Evolutionary conservation across 2,888 invertebrate species (phyloP).

Genomic region (Exephanes ischioxanthus): DNA sequence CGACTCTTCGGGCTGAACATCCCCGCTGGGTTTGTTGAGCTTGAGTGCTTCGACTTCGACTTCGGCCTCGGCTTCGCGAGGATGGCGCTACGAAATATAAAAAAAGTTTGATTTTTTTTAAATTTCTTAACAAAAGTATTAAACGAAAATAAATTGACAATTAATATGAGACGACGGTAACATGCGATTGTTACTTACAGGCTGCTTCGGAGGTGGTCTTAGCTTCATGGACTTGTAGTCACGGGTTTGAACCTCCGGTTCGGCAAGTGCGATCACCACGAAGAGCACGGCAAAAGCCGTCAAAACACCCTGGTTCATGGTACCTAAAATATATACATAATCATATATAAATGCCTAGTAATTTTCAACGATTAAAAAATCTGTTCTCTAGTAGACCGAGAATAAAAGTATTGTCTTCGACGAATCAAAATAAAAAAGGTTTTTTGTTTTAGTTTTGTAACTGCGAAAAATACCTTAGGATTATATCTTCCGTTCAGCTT

Average conservation of each 20-base stretch:
- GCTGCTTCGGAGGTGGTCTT: too few species aligned
- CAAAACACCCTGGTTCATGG: slow-evolving; percentile 31
- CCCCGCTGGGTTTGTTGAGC: too few species aligned
- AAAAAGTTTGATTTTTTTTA: neutral
- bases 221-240: too few species aligned
- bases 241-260: neutral
- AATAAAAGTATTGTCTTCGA: neutral
- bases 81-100: slow-evolving; percentile 50
- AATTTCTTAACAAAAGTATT: neutral
- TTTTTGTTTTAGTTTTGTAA: neutral
- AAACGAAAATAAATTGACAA: neutral
- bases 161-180: neutral
- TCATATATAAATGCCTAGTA: slow-evolving; percentile 25
- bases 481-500: neutral
- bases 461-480: neutral
- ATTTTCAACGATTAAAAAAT: neutral
- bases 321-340: neutral
- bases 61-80: slow-evolving; percentile 61
- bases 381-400: neutral
- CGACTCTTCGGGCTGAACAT: too few species aligned
- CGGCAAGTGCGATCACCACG: slow-evolving; percentile 11
- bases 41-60: neutral
- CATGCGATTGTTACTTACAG: neutral
- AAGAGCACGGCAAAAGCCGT: slow-evolving; percentile 21
- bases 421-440: neutral